These are phyloP conservation scores for Plecturocebus donacophilus DNA, from an alignment of 2,113 vertebrate genomes.

Conservation along the genomic window DNA sequence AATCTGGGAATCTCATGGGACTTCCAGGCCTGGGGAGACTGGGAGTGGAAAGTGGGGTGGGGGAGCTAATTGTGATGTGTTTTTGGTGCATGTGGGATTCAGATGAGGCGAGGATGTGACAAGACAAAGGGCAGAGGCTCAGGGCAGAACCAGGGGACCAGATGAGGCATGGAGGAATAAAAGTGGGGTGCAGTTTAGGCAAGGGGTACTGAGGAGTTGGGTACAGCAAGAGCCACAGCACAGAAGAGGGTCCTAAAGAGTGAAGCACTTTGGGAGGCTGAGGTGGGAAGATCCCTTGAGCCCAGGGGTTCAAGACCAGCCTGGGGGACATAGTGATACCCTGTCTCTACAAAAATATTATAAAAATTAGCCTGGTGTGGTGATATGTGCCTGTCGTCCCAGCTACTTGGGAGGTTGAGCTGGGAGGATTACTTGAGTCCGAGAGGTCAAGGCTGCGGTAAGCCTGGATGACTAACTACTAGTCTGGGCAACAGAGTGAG, in stretches of 20 bases:
- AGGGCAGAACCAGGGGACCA: background rate
- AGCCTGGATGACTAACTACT: background rate
- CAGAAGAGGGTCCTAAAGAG: background rate
- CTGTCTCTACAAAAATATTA: no score
- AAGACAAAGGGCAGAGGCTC: background rate
- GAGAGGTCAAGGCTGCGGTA: background rate
- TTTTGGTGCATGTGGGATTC: background rate
- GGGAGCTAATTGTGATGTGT: fast-evolving
- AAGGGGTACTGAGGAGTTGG: background rate
- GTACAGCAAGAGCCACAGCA: background rate
- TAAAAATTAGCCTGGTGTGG: no score
- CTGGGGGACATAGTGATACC: no score
- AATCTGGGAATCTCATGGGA: background rate
- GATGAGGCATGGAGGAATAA: background rate
- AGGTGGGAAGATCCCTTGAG: no score
- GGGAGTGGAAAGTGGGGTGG: background rate
- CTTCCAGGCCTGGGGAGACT: background rate
- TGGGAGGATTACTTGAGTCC: background rate
- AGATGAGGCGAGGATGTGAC: no score
- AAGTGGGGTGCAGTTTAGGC: background rate
- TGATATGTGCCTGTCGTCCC: background rate
- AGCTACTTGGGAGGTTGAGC: background rate
- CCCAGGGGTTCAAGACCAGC: no score
- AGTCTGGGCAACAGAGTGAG: no score
- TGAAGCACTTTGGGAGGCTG: no score